Percentiles rank a stretch among this genome's conserved stretches.
Evolutionary conservation across 2,113 vertebrate genomes (phyloP).

Genomic region (Rhabdornis inornatus): DNA sequence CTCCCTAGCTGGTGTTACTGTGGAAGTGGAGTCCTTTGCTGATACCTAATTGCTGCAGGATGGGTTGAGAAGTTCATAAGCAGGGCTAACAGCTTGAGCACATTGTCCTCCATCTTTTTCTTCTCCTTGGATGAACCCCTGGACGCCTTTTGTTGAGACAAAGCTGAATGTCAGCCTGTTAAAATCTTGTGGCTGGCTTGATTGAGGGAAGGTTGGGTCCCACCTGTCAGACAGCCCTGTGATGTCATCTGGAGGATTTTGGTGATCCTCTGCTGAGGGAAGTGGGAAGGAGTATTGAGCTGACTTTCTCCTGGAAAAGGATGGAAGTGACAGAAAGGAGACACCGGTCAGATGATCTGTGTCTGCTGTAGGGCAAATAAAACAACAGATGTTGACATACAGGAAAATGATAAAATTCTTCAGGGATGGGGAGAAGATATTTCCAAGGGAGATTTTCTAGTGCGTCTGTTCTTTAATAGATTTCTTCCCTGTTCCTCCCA

Average conservation of each 20-base stretch:
- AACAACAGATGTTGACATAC: accelerated
- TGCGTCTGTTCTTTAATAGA: not conserved
- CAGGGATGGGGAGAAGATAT: not conserved
- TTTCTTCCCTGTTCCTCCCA: not conserved
- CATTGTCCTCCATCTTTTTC: not conserved
- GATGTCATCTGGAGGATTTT: not conserved
- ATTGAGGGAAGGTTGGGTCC: not conserved
- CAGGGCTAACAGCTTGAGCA: not conserved
- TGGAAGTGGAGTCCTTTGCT: not conserved
- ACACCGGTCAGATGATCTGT: not conserved
- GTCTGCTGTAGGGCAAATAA: not conserved
- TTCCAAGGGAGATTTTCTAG: not conserved
- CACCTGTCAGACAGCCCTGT: not conserved
- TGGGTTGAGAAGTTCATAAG: not conserved
- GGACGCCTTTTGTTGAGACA: not conserved
- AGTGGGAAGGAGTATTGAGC: not conserved
- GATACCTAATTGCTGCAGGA: not conserved
- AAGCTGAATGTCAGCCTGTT: not conserved
- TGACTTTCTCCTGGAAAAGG: not conserved
- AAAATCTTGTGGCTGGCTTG: not conserved
- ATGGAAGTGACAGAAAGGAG: not conserved
- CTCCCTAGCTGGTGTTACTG: not conserved
- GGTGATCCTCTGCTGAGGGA: not conserved
- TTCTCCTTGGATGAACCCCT: not conserved
- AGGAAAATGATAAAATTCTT: not conserved